A percentile compares a stretch with the other conserved stretches of the same genome.
Evolutionary conservation across 2,888 invertebrate species (phyloP).

Genomic region (Apomyelois bistriatella): DNA sequence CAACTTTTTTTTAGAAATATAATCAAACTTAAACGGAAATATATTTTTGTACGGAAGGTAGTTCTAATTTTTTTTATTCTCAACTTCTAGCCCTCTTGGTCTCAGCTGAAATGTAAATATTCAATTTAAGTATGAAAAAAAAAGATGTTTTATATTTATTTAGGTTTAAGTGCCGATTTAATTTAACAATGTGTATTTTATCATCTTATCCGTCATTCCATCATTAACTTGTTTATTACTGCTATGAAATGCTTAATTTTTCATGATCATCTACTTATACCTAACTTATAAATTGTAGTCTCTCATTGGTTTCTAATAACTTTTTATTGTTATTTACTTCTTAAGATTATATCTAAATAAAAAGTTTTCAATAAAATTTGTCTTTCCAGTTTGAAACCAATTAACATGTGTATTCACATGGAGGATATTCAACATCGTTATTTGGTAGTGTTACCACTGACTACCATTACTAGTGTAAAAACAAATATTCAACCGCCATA

Average conservation of each 20-base stretch:
- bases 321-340: slow-evolving; percentile 63
- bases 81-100: slow-evolving; percentile 21
- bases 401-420: not conserved
- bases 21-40: not conserved
- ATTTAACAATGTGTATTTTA: slow-evolving; percentile 21
- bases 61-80: not conserved
- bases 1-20: not conserved
- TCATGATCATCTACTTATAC: not conserved
- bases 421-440: too few species aligned
- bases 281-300: not conserved
- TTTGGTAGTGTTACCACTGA: too few species aligned
- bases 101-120: slow-evolving; percentile 35
- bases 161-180: slow-evolving; percentile 36
- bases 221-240: not conserved
- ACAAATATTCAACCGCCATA: too few species aligned
- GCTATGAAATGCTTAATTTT: not conserved
- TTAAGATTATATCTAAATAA: slow-evolving; percentile 49
- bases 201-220: slow-evolving; percentile 16
- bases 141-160: slow-evolving; percentile 38
- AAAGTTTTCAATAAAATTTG: slow-evolving; percentile 17
- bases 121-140: slow-evolving; percentile 26
- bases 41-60: slow-evolving; percentile 1
- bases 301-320: slow-evolving; percentile 22
- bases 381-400: not conserved
- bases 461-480: too few species aligned